phyloP scores from a whole-genome alignment of 1,140 invertebrate species.

The Dinoponera quadriceps region DNA sequence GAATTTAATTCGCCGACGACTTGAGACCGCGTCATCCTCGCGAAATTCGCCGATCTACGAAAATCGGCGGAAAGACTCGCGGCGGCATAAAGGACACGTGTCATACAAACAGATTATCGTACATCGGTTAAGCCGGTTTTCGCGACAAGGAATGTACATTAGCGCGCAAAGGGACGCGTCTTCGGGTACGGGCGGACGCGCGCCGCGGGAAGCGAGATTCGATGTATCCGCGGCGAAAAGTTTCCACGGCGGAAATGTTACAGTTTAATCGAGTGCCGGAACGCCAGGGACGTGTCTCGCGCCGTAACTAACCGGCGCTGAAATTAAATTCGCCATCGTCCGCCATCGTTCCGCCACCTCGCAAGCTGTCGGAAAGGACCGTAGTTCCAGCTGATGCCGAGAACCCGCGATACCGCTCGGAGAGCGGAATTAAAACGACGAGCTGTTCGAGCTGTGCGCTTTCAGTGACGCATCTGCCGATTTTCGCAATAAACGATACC shows the following conservation, averaged over 20 bases:
- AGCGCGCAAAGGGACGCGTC: constrained; percentile 9
- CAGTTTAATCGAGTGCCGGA: constrained; percentile 41
- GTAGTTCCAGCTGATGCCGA: not conserved
- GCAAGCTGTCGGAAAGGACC: not conserved
- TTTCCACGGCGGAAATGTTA: constrained; percentile 35
- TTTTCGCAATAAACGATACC: too few species aligned
- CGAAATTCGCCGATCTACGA: too few species aligned
- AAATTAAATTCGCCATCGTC: constrained; percentile 42
- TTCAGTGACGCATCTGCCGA: too few species aligned
- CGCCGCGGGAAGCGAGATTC: constrained; percentile 27
- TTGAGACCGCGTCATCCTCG: too few species aligned
- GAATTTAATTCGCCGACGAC: too few species aligned
- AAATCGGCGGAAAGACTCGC: not conserved
- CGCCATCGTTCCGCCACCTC: not conserved
- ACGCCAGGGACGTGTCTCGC: constrained; percentile 15
- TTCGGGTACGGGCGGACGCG: constrained; percentile 1
- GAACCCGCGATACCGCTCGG: not conserved
- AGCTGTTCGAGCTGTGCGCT: not conserved
- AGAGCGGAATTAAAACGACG: not conserved
- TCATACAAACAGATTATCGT: constrained; percentile 36
- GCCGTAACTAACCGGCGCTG: constrained; percentile 11
- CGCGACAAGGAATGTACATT: constrained; percentile 62
- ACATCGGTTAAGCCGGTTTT: constrained; percentile 45
- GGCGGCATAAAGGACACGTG: not conserved
- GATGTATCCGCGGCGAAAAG: constrained; percentile 30